Base-by-base conservation (phyloP, 2,888 invertebrate genomes). In the Anaspis maculata region DNA sequence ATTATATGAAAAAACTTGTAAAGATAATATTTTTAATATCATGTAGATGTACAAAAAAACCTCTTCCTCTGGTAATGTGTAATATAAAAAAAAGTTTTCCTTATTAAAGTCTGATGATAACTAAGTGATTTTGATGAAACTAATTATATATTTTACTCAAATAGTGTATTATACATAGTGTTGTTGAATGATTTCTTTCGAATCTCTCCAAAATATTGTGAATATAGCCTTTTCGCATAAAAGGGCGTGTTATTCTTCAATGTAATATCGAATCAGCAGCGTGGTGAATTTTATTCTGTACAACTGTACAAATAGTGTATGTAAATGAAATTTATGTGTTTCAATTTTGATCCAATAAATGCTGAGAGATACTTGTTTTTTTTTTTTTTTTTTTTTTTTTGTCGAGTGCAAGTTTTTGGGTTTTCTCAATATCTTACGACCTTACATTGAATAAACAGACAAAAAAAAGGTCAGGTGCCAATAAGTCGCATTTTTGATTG, bases 1-100 rank as follows among this genome's bases (percentile, higher is more conserved):
- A 19, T 19, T 19, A 19, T 9, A 19, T 19, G 11, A 37, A 15
- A 46, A n/a, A n/a, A n/a, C n/a, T 28, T 46, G 46, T 47, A 48
- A 40, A 47, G 47, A 46, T 39, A 45, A 45, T 51, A 51, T 51
- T 51, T 51, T 51, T 51, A 48, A 45, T 49, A 49, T 47, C 44
- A 43, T 35, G 46, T 46, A 42, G 41, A n/a, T 36, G 30, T 30
- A 31, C 30, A 41, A 34, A 35, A 10, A 32, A 38, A 19, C 9
- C 37, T 40, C 38, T 32, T 45, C 41, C 30, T 38, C 34, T 31
- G 29, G 23, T 6, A 19, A 19, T 9, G 9, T 42, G 37, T 47
- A 6, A 9, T 19, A 19, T 19, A 10, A 24, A 24, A 24, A 5
- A 44, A 41, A 37, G 29, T 42, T 44, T 44, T 42, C 45, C 44